Evolutionary conservation across 2,888 invertebrate genomes (phyloP), one percentile per base, ranked within the genome.

Genomic region (Cremastobaeus sp.): DNA sequence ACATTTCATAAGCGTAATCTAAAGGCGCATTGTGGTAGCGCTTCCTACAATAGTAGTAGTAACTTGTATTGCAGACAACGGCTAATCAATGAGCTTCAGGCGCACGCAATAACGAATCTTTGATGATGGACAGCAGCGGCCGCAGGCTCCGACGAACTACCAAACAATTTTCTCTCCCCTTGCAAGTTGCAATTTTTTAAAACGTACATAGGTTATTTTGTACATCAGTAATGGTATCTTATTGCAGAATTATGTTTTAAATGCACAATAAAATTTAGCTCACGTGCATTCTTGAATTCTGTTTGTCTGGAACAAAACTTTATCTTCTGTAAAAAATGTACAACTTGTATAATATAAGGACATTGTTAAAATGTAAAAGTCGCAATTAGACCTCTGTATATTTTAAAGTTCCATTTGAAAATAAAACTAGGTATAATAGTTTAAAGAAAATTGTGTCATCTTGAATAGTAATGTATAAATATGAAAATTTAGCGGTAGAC

Each of bases 21-120:
- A 76, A 74, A 76, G 80, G 80, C 80, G 80, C 76, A 78, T 80
- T 82, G 81, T 82, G 81, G 77, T 79, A 47, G 79, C 78, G 76
- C 71, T 78, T 43, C 4, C 41, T n/a, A n/a, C n/a, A n/a, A n/a
- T n/a, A 57, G 57, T 57, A 39, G 57, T 52, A 62, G 66, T 59
- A 72, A 65, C 59, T 55, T 72, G 54, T 72, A 72, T 72, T 72
- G 73, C 75, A 75, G 77, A 77, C 86, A 86, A 85, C 85, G 82
- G 84, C 85, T 85, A 86, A 86, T 86, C 86, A 86, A 86, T 86
- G 86, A 81, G 83, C 83, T 85, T 83, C 85, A 85, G 85, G 84
- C 85, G 82, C 85, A 85, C 82, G 81, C 82, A 79, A 77, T 79
- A 81, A 79, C 77, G 81, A 78, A 84, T 84, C 84, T 82, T 84